These are phyloP conservation scores for Bubo blakistoni DNA, from an alignment of 2,113 vertebrate species.

Conservation along the genomic window DNA sequence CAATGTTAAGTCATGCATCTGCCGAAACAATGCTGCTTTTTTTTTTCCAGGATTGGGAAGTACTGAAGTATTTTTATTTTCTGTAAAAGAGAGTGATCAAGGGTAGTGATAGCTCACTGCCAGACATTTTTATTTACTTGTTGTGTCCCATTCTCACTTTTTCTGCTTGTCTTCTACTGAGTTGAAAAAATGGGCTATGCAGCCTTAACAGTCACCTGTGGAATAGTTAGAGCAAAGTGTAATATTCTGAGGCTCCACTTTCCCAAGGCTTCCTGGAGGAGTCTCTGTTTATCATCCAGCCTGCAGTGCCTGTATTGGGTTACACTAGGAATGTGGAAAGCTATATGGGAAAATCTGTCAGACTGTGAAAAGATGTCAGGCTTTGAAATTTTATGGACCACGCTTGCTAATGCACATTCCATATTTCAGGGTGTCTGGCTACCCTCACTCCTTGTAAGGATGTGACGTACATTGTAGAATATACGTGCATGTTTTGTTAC, in stretches of 20 bases:
- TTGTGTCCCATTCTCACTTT: not conserved
- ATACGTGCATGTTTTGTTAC: not conserved
- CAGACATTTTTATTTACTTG: not conserved
- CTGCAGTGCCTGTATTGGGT: constrained; percentile 33
- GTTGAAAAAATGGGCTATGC: not conserved
- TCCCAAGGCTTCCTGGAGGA: constrained; percentile 45
- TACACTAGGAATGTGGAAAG: constrained; percentile 48
- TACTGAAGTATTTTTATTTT: not conserved
- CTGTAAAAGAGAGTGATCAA: not conserved
- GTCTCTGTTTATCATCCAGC: constrained; percentile 45
- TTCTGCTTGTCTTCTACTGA: not conserved
- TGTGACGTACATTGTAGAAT: not conserved
- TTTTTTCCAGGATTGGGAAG: not conserved
- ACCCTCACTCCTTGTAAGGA: not conserved
- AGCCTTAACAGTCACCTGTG: not conserved
- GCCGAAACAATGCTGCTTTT: not conserved
- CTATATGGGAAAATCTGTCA: constrained; percentile 46
- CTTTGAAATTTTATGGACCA: constrained; percentile 47
- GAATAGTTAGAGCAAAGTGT: not conserved
- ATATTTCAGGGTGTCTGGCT: constrained; percentile 21
- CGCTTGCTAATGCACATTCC: constrained; percentile 38
- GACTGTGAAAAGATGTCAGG: constrained; percentile 17
- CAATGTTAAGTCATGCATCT: not conserved
- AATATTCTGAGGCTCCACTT: constrained; percentile 1
- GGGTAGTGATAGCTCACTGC: not conserved